Conservation (phyloP, 2,113 vertebrate genomes). For the Scomber scombrus region DNA sequence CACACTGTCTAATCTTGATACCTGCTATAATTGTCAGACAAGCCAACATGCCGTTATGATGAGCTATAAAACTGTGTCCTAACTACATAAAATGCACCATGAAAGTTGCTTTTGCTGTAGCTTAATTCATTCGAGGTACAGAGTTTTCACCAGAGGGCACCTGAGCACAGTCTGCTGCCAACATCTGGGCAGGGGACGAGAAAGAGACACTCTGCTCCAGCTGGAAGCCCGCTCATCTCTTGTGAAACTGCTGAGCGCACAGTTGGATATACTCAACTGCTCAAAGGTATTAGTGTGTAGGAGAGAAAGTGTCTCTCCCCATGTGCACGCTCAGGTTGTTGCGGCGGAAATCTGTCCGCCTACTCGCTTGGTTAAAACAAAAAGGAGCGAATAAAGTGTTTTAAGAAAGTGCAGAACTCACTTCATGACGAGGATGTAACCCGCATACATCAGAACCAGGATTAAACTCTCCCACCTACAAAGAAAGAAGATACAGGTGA, state of each 20-base stretch:
- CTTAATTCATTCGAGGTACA: neutral
- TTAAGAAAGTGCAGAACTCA: slow-evolving; percentile 81
- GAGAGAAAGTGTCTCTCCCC: slow-evolving; percentile 6
- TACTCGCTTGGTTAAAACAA: neutral
- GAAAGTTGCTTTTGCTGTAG: neutral
- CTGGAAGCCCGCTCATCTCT: slow-evolving; percentile 31
- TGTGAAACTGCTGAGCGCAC: neutral
- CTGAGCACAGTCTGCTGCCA: neutral
- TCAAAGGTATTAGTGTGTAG: slow-evolving; percentile 13
- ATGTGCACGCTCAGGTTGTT: neutral
- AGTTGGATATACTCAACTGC: slow-evolving; percentile 17
- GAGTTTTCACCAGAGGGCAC: neutral
- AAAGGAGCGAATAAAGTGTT: too few species aligned
- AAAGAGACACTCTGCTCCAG: slow-evolving; percentile 40
- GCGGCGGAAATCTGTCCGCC: neutral
- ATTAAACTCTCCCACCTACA: slow-evolving; percentile 97
- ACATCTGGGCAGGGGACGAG: slow-evolving; percentile 37
- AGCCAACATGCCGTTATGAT: neutral
- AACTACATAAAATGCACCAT: neutral
- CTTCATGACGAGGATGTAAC: slow-evolving; percentile 99
- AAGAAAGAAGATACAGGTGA: slow-evolving; percentile 24
- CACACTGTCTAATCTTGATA: too few species aligned
- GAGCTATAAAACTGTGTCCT: neutral
- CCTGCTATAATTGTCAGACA: neutral
- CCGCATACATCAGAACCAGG: slow-evolving; percentile 93